Conservation (phyloP, 2,113 vertebrate genomes). For the Ammodytes dubius region DNA sequence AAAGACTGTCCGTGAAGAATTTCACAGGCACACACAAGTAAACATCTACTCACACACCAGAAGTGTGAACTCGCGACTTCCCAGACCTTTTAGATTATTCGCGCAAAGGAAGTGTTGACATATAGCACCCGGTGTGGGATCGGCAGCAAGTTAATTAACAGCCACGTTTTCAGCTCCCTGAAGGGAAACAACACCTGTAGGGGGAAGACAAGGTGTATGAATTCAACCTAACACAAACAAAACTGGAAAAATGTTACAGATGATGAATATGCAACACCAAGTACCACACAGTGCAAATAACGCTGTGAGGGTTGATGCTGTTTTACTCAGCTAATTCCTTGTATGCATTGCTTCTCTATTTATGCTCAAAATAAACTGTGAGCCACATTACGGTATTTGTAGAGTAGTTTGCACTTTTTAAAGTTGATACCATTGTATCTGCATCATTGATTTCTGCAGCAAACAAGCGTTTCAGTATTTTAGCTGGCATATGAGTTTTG, state of each 20-base stretch:
- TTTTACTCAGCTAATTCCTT: constrained; percentile 15
- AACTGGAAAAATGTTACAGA: constrained; percentile 34
- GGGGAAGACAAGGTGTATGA: constrained; percentile 31
- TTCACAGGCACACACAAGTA: constrained; percentile 2
- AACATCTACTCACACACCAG: constrained; percentile 10
- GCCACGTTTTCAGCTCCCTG: constrained; percentile 58
- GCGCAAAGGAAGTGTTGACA: constrained; percentile 79
- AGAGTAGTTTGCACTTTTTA: neutral
- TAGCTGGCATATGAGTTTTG: neutral
- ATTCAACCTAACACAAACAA: constrained; percentile 51
- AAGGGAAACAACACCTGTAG: constrained; percentile 66
- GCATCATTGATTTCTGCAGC: neutral
- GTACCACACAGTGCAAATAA: constrained; percentile 27
- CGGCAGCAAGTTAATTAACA: constrained; percentile 73
- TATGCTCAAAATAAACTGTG: neutral
- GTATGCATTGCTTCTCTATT: neutral
- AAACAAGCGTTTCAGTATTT: neutral
- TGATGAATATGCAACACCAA: constrained; percentile 46
- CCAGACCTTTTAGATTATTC: constrained; percentile 72
- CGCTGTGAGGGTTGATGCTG: neutral
- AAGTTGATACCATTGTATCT: constrained; percentile 5
- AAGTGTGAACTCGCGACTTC: constrained; percentile 74
- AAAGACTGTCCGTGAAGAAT: no score
- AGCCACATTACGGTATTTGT: neutral
- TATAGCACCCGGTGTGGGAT: constrained; percentile 53